A percentile compares a stretch with the other conserved stretches of the same genome.
These are phyloP conservation scores for Rhinopomastus cyanomelas DNA, from an alignment of 2,113 vertebrate genomes.

Conservation along the genomic window DNA sequence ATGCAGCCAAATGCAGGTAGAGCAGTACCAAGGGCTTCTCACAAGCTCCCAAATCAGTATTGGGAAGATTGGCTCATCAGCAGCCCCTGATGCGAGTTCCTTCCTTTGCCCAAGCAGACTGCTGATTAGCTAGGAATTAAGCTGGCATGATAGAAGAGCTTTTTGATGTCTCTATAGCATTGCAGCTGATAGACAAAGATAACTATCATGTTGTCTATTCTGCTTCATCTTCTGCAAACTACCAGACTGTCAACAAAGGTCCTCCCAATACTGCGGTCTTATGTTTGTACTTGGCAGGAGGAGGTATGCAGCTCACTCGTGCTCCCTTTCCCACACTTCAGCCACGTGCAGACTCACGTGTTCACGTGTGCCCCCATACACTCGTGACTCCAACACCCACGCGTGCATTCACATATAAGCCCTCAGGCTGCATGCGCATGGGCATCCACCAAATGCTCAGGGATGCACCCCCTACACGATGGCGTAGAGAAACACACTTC, in stretches of 20 bases:
- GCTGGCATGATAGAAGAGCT: constrained; percentile 66
- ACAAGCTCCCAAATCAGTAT: neutral
- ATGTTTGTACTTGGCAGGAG: neutral
- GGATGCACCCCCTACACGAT: neutral
- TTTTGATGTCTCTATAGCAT: constrained; percentile 68
- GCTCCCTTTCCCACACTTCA: neutral
- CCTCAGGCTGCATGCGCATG: neutral
- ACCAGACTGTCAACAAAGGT: constrained; percentile 27
- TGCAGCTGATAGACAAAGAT: constrained; percentile 65
- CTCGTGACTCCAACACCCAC: neutral
- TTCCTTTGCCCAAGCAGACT: constrained; percentile 63
- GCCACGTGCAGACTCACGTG: neutral
- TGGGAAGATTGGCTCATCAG: constrained; percentile 59
- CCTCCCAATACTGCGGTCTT: neutral
- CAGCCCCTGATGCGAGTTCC: constrained; percentile 54
- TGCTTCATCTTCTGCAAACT: constrained; percentile 46
- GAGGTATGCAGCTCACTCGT: neutral
- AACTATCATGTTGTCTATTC: constrained; percentile 37
- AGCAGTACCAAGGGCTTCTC: neutral
- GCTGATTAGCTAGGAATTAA: constrained; percentile 70
- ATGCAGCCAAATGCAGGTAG: neutral
- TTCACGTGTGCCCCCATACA: rapidly evolving
- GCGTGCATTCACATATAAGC: rapidly evolving
- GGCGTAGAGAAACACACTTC: neutral
- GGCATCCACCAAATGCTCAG: neutral